phyloP scores from a whole-genome alignment of 2,113 vertebrate species.

The Crocuta crocuta region DNA sequence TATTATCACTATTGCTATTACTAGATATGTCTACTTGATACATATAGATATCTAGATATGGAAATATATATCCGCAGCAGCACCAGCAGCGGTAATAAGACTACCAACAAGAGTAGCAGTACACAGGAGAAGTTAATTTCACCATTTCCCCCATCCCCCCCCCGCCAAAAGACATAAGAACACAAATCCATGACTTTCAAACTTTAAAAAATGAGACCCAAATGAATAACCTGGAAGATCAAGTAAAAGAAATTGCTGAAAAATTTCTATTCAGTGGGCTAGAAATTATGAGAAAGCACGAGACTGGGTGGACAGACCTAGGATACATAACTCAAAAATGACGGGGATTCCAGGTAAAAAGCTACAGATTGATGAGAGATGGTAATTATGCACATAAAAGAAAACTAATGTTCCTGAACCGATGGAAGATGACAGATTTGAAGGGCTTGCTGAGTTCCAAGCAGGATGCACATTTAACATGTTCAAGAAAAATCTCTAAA shows the following conservation, averaged over 20 bases:
- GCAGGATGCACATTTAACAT: background rate
- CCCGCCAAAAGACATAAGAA: background rate
- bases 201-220: background rate
- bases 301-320: background rate
- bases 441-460: background rate
- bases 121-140: background rate
- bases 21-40: background rate
- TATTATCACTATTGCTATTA: background rate
- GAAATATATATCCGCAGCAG: background rate
- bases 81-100: background rate
- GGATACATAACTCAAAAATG: background rate
- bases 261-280: background rate
- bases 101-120: background rate
- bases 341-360: background rate
- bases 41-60: background rate
- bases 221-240: background rate
- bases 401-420: background rate
- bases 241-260: background rate
- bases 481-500: background rate
- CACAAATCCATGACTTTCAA: constrained; percentile 20
- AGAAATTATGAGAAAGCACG: background rate
- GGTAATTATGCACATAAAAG: background rate
- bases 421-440: background rate
- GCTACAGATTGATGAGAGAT: background rate
- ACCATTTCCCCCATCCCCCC: background rate